Conservation (phyloP, 2,888 invertebrate genomes). For the Drosophila multiciliata region DNA sequence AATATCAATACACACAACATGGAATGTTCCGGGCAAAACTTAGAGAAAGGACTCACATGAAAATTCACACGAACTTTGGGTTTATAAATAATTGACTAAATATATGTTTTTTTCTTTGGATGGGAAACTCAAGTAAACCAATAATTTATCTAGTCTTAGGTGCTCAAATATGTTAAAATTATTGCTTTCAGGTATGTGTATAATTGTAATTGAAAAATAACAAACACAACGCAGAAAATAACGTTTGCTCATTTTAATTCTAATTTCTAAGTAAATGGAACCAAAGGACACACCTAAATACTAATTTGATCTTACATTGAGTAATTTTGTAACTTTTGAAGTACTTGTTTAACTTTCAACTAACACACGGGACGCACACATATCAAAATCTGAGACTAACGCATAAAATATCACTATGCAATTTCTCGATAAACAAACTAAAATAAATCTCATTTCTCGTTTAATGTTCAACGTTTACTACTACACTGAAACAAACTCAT, state of each 20-base stretch:
- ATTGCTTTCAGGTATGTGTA: conserved; percentile 62
- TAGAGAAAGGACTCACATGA: conserved; percentile 37
- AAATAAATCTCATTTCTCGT: conserved; percentile 4
- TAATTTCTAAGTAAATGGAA: conserved; percentile 28
- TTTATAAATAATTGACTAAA: conserved; percentile 68
- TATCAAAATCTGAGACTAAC: conserved; percentile 42
- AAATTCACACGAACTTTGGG: conserved; percentile 41
- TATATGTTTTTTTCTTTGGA: neutral
- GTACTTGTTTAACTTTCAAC: conserved; percentile 66
- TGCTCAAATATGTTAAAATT: conserved; percentile 29
- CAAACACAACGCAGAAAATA: conserved; percentile 6
- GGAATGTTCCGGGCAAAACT: conserved; percentile 59
- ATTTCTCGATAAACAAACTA: conserved; percentile 28
- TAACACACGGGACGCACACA: conserved; percentile 52
- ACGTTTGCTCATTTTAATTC: conserved; percentile 16
- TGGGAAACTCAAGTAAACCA: conserved; percentile 11
- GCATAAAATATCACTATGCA: conserved; percentile 63
- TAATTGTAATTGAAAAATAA: conserved; percentile 23
- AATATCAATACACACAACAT: conserved; percentile 47
- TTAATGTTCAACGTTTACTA: conserved; percentile 44
- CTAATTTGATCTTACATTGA: conserved; percentile 20
- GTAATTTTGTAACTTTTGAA: conserved; percentile 48
- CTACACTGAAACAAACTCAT: conserved; percentile 51
- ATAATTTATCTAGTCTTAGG: conserved; percentile 6
- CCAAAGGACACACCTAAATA: conserved; percentile 32